Evolutionary conservation across 1,140 invertebrate genomes (phyloP), one percentile per base, ranked within the genome.

Genomic region (Trichoplusia ni): DNA sequence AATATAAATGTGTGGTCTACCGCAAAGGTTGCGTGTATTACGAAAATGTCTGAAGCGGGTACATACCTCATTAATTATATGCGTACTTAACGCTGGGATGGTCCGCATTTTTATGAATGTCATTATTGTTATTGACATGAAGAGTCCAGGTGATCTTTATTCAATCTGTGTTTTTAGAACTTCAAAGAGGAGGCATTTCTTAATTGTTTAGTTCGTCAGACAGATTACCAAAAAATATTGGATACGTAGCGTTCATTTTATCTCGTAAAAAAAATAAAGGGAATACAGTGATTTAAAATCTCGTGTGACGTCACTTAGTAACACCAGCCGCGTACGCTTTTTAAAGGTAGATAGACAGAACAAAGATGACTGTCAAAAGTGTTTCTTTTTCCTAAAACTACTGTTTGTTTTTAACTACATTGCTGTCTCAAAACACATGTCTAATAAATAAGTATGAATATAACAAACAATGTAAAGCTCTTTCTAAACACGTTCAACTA

Each of bases 1-100:
- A 35, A 59, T 65, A 65, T 58, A 42, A 51, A 59, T 65, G 44
- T 49, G 53, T 59, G 18, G 63, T 51, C 18, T 33, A 14, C 54
- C 44, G 8, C 63, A 23, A 13, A 40, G 53, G 23, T 47, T 46
- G 35, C 38, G 60, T 54, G 62, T 47, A 35, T 40, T 59, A 38
- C 44, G 31, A 40, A 29, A 44, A 44, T 35, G 37, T 56, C 29
- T 58, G 16, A 51, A 21, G 19, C 54, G 5, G 16, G 11, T 21
- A 58, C 16, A 65, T 49, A 23, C 4, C 25, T 59, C 25, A 59
- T 65, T 53, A 53, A 65, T 65, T 51, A 65, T 54, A 38, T 13
- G 51, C 18, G 11, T 56, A 18, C 14, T 16, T 56, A 8, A 16
- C 21, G 2, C n/a, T 38, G 5, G 7, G 9, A 38, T 25, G 14